phyloP scores from a whole-genome alignment of 2,797 vertebrate genomes.

The Chromobotia macracanthus region DNA sequence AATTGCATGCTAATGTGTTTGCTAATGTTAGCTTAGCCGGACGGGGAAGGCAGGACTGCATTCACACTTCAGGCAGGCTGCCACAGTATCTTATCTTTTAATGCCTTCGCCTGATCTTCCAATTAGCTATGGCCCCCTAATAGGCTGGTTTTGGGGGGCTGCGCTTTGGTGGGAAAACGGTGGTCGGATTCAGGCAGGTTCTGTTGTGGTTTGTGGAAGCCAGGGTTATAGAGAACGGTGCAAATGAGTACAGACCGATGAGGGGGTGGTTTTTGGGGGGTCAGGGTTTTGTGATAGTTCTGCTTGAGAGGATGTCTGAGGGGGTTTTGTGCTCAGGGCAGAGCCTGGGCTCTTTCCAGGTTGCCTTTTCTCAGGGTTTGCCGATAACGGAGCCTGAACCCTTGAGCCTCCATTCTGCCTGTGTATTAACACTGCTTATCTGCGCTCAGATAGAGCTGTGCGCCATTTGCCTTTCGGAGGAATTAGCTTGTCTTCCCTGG shows the following conservation, averaged over 20 bases:
- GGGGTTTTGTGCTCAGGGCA: slow-evolving; percentile 76
- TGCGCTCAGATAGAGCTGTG: slow-evolving; percentile 87
- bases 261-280: slow-evolving; percentile 55
- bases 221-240: not conserved
- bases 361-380: slow-evolving; percentile 89
- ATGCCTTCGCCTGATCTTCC: slow-evolving; percentile 92
- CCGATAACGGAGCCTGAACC: slow-evolving; percentile 84
- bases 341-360: slow-evolving; percentile 77
- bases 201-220: slow-evolving; percentile 34
- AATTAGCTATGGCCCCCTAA: slow-evolving; percentile 89
- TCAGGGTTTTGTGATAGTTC: slow-evolving; percentile 86
- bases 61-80: slow-evolving; percentile 87
- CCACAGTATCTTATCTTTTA: slow-evolving; percentile 91
- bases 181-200: slow-evolving; percentile 12
- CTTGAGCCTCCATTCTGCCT: slow-evolving; percentile 91
- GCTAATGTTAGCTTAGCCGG: slow-evolving; percentile 31
- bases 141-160: slow-evolving; percentile 76
- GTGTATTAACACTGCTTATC: slow-evolving; percentile 94
- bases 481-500: slow-evolving; percentile 91
- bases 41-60: slow-evolving; percentile 51
- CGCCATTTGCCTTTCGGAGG: slow-evolving; percentile 91
- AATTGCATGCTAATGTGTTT: slow-evolving; percentile 37
- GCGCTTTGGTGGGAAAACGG: slow-evolving; percentile 42
- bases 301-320: slow-evolving; percentile 89
- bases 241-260: slow-evolving; percentile 38